Evolutionary conservation across 2,888 invertebrate species (phyloP), one percentile per base, ranked within the genome.

Genomic region (Polyommatus icarus): DNA sequence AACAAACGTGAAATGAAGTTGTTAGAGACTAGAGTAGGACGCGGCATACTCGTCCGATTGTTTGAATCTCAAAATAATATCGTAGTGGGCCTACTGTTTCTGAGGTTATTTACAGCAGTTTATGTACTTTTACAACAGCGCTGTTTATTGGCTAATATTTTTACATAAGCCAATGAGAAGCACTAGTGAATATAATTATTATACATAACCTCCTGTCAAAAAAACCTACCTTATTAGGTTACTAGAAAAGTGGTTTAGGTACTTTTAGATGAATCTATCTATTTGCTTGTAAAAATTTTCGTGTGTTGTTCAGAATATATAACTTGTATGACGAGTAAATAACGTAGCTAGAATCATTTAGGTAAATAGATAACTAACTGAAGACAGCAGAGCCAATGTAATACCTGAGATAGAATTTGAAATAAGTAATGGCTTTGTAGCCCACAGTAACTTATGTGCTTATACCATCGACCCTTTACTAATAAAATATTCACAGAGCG

Each of bases 321-420:
- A 73, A 76, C 73, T 77, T 79, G 76, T 77, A 76, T 78, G 77
- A 79, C 78, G 78, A 77, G 75, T 73, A 54, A 67, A 77, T 59
- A 50, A 79, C 15, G 67, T 79, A 73, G 77, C 29, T 76, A 72
- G 72, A 50, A 20, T 46, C 24, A 73, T 73, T 73, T 73, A 73
- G 18, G 50, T 73, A 73, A 73, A 46, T 73, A 73, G 73, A 24
- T 50, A 2, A 24, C 73, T 32, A 67, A 67, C 67, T 29, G n/a
- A n/a, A n/a, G n/a, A n/a, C n/a, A n/a, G 67, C 29, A 32, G 67
- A 67, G 67, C 15, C 67, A 67, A 67, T 67, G 67, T 67, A 29
- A 67, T 61, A 24, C 67, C 67, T 67, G 67, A 67, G 18, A 7
- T 67, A 67, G 29, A 29, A 67, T 24, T 24, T 29, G 20, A 3